phyloP scores from a whole-genome alignment of 2,888 invertebrate species.

The Catocala sponsa region DNA sequence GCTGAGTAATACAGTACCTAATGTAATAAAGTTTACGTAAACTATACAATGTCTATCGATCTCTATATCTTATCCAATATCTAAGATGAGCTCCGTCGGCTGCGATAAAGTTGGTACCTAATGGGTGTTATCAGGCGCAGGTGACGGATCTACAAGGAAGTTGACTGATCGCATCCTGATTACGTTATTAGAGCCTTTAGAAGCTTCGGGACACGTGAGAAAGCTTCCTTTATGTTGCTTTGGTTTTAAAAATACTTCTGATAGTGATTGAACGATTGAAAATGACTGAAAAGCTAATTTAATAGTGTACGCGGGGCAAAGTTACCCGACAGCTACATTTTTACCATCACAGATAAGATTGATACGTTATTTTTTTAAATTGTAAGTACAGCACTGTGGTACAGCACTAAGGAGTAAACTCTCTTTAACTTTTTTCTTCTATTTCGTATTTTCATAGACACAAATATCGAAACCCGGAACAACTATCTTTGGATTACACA shows the following conservation, averaged over 20 bases:
- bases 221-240: constrained; percentile 2
- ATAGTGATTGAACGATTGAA: no score
- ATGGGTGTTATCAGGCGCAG: constrained; percentile 50
- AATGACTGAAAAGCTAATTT: no score
- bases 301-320: no score
- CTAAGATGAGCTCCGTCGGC: constrained; percentile 2
- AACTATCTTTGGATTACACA: no score
- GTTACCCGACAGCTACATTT: no score
- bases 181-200: constrained; percentile 23
- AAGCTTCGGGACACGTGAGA: constrained; percentile 11
- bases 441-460: neutral
- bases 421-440: no score
- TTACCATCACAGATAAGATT: no score
- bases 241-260: neutral
- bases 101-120: constrained; percentile 37
- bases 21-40: no score
- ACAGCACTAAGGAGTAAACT: no score
- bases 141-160: constrained; percentile 55
- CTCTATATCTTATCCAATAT: constrained; percentile 17
- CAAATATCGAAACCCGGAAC: neutral
- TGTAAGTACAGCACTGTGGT: no score
- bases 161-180: constrained; percentile 59
- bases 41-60: constrained; percentile 1
- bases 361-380: no score
- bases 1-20: no score